Evolutionary conservation across 1,140 invertebrate species (phyloP), one percentile per base, ranked within the genome.

Genomic region (Eumaeus atala): DNA sequence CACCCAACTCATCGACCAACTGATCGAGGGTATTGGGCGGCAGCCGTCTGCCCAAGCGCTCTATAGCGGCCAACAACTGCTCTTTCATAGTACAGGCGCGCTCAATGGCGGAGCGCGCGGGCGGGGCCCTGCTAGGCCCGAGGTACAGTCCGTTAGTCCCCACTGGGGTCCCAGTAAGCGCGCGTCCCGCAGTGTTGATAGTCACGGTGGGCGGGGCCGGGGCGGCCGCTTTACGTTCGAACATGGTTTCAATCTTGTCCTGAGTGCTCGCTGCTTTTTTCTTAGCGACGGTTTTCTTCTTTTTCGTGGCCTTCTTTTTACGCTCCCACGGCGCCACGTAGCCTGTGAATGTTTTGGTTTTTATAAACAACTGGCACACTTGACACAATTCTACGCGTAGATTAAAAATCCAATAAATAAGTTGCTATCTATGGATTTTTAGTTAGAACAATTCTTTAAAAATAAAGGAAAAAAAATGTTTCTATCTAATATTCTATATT

Each of bases 1-100:
- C 98, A 34, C 98, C 98, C 3, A 99, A 90, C 74, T 98, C 96
- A 85, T 99, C 98, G 65, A 99, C 99, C 0, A 99, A 89, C 77
- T 99, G 97, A 90, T 99, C 98, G 9, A 99, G 88, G 0, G 98
- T 98, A 84, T 99, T 99, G n/a, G 97, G 94, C 7, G 98, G 98
- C 55, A 99, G 87, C 37, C 91, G 91, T 2, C 95, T 92, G 12
- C 97, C 97, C 1, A 99, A 87, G 44, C 90, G 87, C 74, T 99
- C 97, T 36, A 99, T 94, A 74, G 94, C 92, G 0, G 90, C 88
- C 48, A 99, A 80, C 18, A 99, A 87, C 63, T 98, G 94, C 63
- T 96, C 93, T 87, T 98, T 98, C 94, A 99, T 98, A 62, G 89
- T 90, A 78, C 94, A 95, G 0, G 95, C 95, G 14, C 92, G 91